Evolutionary conservation across 1,140 invertebrate species (phyloP), one percentile per base, ranked within the genome.

Genomic region (Campodea augens): DNA sequence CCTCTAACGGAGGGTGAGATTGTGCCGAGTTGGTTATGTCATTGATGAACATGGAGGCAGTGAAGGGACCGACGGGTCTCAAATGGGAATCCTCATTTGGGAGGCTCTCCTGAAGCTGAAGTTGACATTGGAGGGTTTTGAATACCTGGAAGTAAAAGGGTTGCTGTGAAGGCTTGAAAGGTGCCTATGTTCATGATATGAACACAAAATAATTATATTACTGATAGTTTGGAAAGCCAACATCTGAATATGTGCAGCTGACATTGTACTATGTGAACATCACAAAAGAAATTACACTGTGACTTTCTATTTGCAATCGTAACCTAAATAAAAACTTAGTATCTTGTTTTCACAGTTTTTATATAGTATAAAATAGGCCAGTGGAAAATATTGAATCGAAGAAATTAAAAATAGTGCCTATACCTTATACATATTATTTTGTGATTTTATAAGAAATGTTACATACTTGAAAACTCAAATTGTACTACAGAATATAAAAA

Each of bases 61-160:
- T 59, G 7, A 41, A 22, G 5, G 24, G 12, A 36, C 25, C 25
- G 20, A 42, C 15, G 13, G 25, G 25, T 27, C 23, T 22, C 10
- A 22, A 39, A 39, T 39, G 19, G 12, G 18, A 13, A 39, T 39
- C 12, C 20, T 12, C 38, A 21, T 39, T 39, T 39, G 38, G 23
- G 13, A 21, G 3, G 22, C 39, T 41, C 13, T 41, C 18, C 13
- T 20, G 39, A 4, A 61, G 57, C 21, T 49, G 42, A 37, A 52
- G 50, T 52, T 66, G 62, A 46, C 57, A 61, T 43, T 62, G 55
- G 15, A 71, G 54, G 12, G 66, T 68, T 47, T 64, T 65, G 52
- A 67, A 67, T 18, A 70, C 59, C 55, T 65, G 58, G 19, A 50
- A 49, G n/a, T 12, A 36, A 39, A 23, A 45, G 25, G 39, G 41